Conservation (phyloP, 2,888 invertebrate genomes). For the Ellobium chinense region DNA sequence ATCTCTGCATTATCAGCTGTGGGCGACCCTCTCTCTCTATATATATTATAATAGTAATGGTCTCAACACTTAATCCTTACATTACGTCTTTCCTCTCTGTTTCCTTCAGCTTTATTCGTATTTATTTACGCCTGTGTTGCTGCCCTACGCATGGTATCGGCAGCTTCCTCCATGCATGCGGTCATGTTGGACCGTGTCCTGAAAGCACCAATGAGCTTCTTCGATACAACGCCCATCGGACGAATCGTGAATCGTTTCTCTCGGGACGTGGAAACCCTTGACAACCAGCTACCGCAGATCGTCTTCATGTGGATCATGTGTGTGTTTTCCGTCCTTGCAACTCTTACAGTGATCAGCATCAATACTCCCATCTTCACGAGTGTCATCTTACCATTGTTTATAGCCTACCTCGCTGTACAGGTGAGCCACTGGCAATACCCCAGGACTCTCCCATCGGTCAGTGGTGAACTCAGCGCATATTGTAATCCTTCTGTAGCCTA, state of each 20-base stretch:
- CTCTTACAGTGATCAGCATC: slow-evolving; percentile 72
- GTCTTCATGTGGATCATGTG: slow-evolving; percentile 55
- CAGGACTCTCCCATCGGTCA: too few relatives aligned
- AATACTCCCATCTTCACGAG: slow-evolving; percentile 68
- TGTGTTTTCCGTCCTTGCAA: slow-evolving; percentile 64
- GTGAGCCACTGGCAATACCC: too few relatives aligned
- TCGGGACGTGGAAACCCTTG: slow-evolving; percentile 58
- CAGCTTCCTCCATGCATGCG: slow-evolving; percentile 55
- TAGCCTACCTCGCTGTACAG: slow-evolving; percentile 73
- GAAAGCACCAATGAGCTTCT: slow-evolving; percentile 66
- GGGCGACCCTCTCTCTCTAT: too few relatives aligned
- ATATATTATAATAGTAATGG: too few relatives aligned
- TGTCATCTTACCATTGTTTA: slow-evolving; percentile 69
- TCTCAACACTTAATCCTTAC: too few relatives aligned
- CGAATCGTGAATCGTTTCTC: slow-evolving; percentile 73
- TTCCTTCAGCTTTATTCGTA: slow-evolving; percentile 61
- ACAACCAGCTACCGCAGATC: slow-evolving; percentile 56
- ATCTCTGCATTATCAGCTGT: too few relatives aligned
- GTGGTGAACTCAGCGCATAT: too few relatives aligned
- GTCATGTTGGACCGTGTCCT: slow-evolving; percentile 56
- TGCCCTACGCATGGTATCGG: slow-evolving; percentile 60
- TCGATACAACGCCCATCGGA: slow-evolving; percentile 76
- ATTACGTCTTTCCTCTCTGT: too few relatives aligned
- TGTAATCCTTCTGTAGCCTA: too few relatives aligned
- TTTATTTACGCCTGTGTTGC: slow-evolving; percentile 63